Conservation (phyloP, 2,888 invertebrate genomes). For the Lepidocyrtinus sp. region DNA sequence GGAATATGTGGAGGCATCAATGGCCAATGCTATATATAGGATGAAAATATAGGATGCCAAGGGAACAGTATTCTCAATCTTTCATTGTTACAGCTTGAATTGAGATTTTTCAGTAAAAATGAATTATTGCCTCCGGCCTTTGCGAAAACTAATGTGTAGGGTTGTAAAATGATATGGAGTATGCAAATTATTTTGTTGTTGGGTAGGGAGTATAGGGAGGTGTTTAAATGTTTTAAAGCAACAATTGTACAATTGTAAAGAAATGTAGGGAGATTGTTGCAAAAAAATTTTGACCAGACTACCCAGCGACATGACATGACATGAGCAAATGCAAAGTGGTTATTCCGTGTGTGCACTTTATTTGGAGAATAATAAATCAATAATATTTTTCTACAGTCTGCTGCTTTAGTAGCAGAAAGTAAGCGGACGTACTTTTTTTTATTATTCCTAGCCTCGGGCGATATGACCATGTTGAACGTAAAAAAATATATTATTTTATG, state of each 20-base stretch:
- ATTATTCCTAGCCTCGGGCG: slow-evolving; percentile 10
- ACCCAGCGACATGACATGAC: too few species aligned
- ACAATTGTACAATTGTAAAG: too few species aligned
- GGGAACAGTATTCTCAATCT: too few species aligned
- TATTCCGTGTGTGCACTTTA: background rate
- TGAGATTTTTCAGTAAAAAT: too few species aligned
- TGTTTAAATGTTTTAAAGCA: too few species aligned
- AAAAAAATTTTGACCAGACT: too few species aligned
- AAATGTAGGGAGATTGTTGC: too few species aligned
- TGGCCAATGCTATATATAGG: slow-evolving; percentile 7
- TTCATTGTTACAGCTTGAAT: too few species aligned
- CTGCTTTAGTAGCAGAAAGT: background rate
- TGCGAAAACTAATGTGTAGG: background rate
- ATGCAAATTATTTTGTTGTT: too few species aligned
- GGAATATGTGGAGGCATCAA: too few species aligned
- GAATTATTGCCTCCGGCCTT: slow-evolving; percentile 15
- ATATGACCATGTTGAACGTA: slow-evolving; percentile 16
- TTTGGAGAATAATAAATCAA: slow-evolving; percentile 13
- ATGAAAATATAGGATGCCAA: background rate
- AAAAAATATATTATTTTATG: slow-evolving; percentile 3
- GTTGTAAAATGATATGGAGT: slow-evolving; percentile 5
- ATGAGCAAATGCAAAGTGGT: background rate
- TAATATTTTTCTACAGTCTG: background rate
- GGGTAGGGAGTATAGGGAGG: too few species aligned
- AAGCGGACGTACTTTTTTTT: too few species aligned